phyloP scores from a whole-genome alignment of 30 jellyfish, hydroid and myxozoan genomes.

The Sanderia malayensis region DNA sequence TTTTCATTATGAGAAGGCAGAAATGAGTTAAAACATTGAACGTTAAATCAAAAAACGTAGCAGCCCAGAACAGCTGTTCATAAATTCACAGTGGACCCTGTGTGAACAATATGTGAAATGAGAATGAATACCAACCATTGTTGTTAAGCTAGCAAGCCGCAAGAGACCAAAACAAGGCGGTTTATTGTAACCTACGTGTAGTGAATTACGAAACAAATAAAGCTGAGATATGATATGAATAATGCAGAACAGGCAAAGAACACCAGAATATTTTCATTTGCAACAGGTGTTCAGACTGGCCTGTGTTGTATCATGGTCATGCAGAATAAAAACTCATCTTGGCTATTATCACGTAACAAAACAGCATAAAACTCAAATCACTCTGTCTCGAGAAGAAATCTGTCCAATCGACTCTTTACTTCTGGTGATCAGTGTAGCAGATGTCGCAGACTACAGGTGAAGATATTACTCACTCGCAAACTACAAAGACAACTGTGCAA shows the following conservation, averaged over 20 bases:
- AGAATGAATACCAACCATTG: slow-evolving; percentile 34
- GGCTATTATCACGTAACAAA: background rate
- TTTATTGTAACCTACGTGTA: slow-evolving; percentile 6
- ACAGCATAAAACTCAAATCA: no score
- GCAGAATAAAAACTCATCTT: background rate
- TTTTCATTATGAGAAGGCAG: no score
- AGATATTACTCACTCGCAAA: no score
- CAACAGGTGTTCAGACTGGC: slow-evolving; percentile 49
- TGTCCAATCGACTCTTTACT: no score
- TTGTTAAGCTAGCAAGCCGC: slow-evolving; percentile 52
- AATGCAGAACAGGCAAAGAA: slow-evolving; percentile 41
- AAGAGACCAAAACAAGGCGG: slow-evolving; percentile 13
- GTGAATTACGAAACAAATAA: slow-evolving; percentile 29
- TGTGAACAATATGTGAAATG: slow-evolving; percentile 32
- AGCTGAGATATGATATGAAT: slow-evolving; percentile 47
- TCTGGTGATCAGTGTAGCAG: no score
- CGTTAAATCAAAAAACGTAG: no score
- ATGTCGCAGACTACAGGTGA: no score
- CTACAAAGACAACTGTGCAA: no score
- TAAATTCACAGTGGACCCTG: slow-evolving; percentile 25
- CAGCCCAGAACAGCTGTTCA: slow-evolving; percentile 40
- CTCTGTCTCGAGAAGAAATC: no score
- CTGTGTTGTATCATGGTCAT: slow-evolving; percentile 47
- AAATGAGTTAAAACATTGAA: no score
- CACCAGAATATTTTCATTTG: slow-evolving; percentile 16